Percentiles rank a stretch among this genome's conserved stretches.
Conservation (phyloP, 2,888 invertebrate genomes). For the Vanessa cardui region DNA sequence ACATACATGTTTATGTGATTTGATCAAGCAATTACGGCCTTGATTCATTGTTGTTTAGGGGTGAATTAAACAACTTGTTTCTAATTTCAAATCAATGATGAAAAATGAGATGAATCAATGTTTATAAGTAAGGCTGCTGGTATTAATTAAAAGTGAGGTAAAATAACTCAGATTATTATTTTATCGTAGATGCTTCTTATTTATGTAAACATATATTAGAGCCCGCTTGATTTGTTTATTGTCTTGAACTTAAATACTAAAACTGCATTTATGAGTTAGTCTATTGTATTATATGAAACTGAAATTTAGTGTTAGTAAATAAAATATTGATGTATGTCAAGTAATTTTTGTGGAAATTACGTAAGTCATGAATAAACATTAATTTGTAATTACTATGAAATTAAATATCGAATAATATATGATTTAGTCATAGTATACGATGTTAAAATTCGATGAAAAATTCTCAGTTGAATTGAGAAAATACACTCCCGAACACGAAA, state of each 20-base stretch:
- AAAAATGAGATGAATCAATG: no score
- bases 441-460: no score
- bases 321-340: neutral
- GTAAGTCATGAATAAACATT: neutral
- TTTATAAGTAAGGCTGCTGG: neutral
- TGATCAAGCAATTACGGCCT: neutral
- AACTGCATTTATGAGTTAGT: constrained; percentile 7
- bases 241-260: neutral
- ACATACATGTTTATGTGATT: neutral
- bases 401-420: constrained; percentile 7
- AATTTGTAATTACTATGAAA: neutral
- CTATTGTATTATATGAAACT: constrained; percentile 3
- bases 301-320: neutral
- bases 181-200: constrained; percentile 3
- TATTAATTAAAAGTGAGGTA: constrained; percentile 1
- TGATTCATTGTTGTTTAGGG: no score
- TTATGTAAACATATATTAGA: neutral
- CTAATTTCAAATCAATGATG: no score
- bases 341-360: no score
- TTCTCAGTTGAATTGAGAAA: constrained; percentile 9
- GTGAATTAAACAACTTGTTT: no score
- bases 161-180: constrained; percentile 11
- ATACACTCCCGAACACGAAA: neutral
- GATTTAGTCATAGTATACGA: neutral
- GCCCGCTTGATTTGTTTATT: neutral